Conservation (phyloP, 2,113 vertebrate species). For the Lanius collurio region DNA sequence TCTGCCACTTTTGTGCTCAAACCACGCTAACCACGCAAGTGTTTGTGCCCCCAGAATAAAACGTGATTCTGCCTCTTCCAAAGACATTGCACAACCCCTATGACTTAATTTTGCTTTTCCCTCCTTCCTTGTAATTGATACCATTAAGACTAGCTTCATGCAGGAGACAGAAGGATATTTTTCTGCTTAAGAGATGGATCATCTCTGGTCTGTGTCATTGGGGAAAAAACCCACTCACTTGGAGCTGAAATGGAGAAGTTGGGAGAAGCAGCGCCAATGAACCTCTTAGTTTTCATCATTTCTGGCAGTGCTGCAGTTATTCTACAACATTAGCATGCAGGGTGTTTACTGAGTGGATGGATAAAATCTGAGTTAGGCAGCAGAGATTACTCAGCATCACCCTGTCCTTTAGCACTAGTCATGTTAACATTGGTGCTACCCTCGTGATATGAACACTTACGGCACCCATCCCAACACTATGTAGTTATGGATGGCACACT, state of each 20-base stretch:
- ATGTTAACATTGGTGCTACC: background rate
- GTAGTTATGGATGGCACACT: background rate
- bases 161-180: background rate
- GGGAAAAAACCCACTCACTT: background rate
- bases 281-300: background rate
- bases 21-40: background rate
- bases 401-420: background rate
- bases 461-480: background rate
- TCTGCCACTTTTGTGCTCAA: background rate
- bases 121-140: background rate
- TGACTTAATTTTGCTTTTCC: background rate
- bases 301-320: conserved; percentile 18
- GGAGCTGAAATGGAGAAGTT: background rate
- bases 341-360: background rate
- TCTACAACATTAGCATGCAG: conserved; percentile 9
- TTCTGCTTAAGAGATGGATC: background rate
- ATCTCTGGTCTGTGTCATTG: background rate
- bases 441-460: background rate
- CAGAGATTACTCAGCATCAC: conserved; percentile 6
- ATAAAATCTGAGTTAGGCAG: background rate
- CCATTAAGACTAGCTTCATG: background rate
- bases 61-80: background rate
- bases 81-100: background rate
- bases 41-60: background rate
- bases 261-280: background rate